Percentiles rank a stretch among this genome's conserved stretches.
Evolutionary conservation across 2,888 invertebrate species (phyloP).

Genomic region (Machimus atricapillus): DNA sequence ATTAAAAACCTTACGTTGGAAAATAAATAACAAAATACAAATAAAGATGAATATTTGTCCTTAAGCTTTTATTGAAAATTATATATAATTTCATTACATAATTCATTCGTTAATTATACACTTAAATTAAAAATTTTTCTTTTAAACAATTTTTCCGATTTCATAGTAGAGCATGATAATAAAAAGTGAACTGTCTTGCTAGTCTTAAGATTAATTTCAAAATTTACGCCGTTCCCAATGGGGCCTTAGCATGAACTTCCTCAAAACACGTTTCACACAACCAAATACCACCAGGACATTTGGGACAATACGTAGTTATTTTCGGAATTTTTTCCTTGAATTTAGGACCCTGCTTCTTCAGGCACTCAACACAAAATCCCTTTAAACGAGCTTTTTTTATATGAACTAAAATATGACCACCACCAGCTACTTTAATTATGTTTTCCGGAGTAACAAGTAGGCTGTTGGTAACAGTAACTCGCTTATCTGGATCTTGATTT

Average conservation of each 20-base stretch:
- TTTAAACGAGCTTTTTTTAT: slow-evolving; percentile 56
- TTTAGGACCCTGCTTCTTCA: slow-evolving; percentile 50
- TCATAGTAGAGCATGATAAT: not conserved
- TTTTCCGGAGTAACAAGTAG: slow-evolving; percentile 51
- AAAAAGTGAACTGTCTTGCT: not conserved
- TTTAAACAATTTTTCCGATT: not conserved
- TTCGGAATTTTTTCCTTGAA: slow-evolving; percentile 51
- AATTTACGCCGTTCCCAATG: not conserved
- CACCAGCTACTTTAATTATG: slow-evolving; percentile 53
- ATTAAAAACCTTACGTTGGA: not conserved
- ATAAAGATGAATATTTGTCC: not conserved
- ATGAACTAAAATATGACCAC: slow-evolving; percentile 55
- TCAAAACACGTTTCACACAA: slow-evolving; percentile 59
- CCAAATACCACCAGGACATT: slow-evolving; percentile 60
- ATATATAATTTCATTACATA: not conserved
- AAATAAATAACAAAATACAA: not conserved
- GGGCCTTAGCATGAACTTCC: slow-evolving; percentile 39
- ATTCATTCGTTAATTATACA: not conserved
- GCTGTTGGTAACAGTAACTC: not conserved
- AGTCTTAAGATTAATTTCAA: not conserved
- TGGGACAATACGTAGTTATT: slow-evolving; percentile 58
- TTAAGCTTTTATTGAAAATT: not conserved
- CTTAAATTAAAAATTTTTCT: not conserved
- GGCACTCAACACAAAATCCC: slow-evolving; percentile 60
- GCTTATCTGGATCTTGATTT: not conserved